These are phyloP conservation scores for Paralichthys olivaceus DNA, from an alignment of 2,113 vertebrate genomes.

Conservation along the genomic window DNA sequence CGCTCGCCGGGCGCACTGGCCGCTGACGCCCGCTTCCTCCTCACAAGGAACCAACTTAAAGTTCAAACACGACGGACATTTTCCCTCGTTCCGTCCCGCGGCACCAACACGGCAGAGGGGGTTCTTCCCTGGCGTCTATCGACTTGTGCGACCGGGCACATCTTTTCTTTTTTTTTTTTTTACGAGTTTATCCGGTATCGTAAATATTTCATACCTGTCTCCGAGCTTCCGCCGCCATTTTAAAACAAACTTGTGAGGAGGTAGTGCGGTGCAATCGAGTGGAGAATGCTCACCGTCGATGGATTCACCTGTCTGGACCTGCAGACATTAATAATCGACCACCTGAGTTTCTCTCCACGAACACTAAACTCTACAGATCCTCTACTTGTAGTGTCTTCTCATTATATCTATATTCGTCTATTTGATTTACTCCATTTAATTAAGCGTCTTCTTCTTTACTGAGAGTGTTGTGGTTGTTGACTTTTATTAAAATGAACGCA, in stretches of 20 bases:
- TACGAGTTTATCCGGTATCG: slow-evolving; percentile 39
- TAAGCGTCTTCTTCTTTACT: too few relatives aligned
- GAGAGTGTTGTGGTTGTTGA: too few relatives aligned
- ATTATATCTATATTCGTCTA: too few relatives aligned
- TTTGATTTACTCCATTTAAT: too few relatives aligned
- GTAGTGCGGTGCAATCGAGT: slow-evolving; percentile 72
- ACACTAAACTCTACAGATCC: too few relatives aligned
- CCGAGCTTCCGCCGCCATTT: slow-evolving; percentile 82
- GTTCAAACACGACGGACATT: background rate
- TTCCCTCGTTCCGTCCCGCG: too few relatives aligned
- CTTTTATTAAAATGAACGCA: too few relatives aligned
- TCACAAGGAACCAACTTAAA: slow-evolving; percentile 15
- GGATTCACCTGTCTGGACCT: slow-evolving; percentile 75
- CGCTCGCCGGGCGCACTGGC: slow-evolving; percentile 45
- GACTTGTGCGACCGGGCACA: fast-evolving
- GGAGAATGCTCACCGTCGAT: slow-evolving; percentile 65
- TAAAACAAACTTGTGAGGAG: slow-evolving; percentile 76
- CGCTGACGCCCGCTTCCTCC: slow-evolving; percentile 49
- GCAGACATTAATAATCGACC: slow-evolving; percentile 74
- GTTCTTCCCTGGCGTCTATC: background rate
- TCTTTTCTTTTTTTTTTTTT: background rate
- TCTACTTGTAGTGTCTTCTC: too few relatives aligned
- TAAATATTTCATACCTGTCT: slow-evolving; percentile 74
- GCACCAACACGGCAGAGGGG: background rate
- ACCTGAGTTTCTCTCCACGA: background rate